Conservation (phyloP, 2,888 invertebrate genomes). For the Frankliniella fusca region DNA sequence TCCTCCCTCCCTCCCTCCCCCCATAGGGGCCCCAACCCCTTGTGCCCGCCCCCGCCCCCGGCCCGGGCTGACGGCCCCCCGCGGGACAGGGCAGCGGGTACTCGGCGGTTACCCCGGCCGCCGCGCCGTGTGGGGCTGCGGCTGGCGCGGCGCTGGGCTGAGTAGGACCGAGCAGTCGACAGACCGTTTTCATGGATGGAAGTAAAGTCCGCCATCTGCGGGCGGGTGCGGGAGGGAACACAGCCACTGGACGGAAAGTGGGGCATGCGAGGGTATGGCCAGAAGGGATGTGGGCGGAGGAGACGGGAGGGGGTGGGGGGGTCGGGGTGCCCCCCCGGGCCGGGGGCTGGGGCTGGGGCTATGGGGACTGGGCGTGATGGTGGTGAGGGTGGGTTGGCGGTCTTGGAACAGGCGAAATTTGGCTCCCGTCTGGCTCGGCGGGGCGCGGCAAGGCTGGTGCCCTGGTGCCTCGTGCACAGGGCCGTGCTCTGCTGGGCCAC, state of each 20-base stretch:
- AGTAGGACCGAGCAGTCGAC: neutral
- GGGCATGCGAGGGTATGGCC: neutral
- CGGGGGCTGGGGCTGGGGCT: too few relatives aligned
- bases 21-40: neutral
- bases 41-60: neutral
- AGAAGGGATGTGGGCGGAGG: neutral
- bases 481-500: too few relatives aligned
- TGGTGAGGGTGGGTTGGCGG: neutral
- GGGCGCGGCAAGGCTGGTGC: too few relatives aligned
- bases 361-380: too few relatives aligned
- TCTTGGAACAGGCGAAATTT: slow-evolving; percentile 5
- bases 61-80: neutral
- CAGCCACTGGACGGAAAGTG: neutral
- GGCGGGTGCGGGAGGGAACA: neutral
- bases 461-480: too few relatives aligned
- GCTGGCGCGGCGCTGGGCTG: neutral
- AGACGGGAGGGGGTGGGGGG: neutral
- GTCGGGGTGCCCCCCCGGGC: too few relatives aligned
- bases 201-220: slow-evolving; percentile 10
- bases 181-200: slow-evolving; percentile 10
- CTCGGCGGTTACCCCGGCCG: neutral
- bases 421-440: neutral
- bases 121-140: neutral
- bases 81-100: neutral
- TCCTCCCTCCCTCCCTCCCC: too few relatives aligned